Evolutionary conservation across 2,797 vertebrate species (phyloP).

Genomic region (Ciconia nigra): DNA sequence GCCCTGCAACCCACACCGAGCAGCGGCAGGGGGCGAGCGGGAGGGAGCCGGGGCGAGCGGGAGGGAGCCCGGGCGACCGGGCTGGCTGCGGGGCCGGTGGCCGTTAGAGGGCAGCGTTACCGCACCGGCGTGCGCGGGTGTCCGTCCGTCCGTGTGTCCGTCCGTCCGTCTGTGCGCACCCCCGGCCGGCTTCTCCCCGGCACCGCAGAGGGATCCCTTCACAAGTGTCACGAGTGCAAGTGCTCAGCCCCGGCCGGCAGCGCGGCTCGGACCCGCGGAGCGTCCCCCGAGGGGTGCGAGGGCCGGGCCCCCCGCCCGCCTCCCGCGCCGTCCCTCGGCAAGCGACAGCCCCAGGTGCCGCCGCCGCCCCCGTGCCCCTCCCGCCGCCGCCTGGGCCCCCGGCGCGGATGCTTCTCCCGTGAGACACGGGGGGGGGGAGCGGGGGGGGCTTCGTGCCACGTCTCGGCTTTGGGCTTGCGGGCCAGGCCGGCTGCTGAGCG

Average conservation of each 20-base stretch:
- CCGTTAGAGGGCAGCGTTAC: background rate
- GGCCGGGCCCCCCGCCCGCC: background rate
- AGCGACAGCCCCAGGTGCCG: conserved; percentile 13
- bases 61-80: too few relatives aligned
- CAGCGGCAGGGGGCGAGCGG: background rate
- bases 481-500: background rate
- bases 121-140: background rate
- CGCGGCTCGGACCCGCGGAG: background rate
- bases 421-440: background rate
- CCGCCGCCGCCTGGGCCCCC: background rate
- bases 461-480: background rate
- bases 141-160: background rate
- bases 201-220: background rate
- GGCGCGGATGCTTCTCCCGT: background rate
- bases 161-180: background rate
- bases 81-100: background rate
- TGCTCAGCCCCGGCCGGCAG: background rate
- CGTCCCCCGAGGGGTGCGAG: background rate
- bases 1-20: background rate
- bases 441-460: background rate
- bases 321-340: background rate
- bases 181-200: background rate
- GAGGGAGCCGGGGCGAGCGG: too few relatives aligned
- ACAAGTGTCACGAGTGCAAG: rapidly evolving
- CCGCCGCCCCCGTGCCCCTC: background rate